Evolutionary conservation across 2,888 invertebrate species (phyloP), one percentile per base, ranked within the genome.

Genomic region (Melieria omissa): DNA sequence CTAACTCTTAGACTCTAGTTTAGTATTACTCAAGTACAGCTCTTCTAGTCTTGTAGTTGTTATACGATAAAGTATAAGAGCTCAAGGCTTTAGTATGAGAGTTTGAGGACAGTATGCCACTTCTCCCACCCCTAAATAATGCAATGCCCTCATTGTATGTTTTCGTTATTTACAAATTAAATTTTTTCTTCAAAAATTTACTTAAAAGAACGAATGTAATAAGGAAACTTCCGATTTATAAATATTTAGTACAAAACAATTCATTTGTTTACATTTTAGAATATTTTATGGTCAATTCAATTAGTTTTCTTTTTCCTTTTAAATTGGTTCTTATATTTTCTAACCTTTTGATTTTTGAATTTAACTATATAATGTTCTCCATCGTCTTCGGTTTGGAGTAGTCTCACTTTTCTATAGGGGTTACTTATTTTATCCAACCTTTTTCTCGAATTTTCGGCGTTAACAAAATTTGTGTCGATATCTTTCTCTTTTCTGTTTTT

Each of bases 361-460:
- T 63, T 63, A 47, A 65, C 57, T 44, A 54, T 65, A 57, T 65
- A 45, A 29, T 65, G 65, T 44, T 65, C 57, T 45, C 58, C 58
- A 58, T 58, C 58, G 47, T 66, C 42, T 68, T 68, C 47, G 29
- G 47, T 46, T 66, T 58, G 55, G 12, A 66, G 45, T 57, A 66
- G 46, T 66, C 47, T 57, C 47, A 66, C 66, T 57, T 66, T 52
- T 46, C 57, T 14, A 66, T 14, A 57, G 14, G 67, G 67, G 44
- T 67, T 67, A 67, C 67, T 60, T 41, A 67, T 49, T 45, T 60
- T 67, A 61, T 67, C 60, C 47, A 67, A 49, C 44, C 67, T 41
- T 60, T 67, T 67, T 42, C 67, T 60, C 42, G 67, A 49, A 41
- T 67, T 67, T 62, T 68, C 68, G 41, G 66, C 66, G 47, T 67